Base-by-base conservation (phyloP, 2,888 invertebrate species). In the Dinocampus coccinellae region DNA sequence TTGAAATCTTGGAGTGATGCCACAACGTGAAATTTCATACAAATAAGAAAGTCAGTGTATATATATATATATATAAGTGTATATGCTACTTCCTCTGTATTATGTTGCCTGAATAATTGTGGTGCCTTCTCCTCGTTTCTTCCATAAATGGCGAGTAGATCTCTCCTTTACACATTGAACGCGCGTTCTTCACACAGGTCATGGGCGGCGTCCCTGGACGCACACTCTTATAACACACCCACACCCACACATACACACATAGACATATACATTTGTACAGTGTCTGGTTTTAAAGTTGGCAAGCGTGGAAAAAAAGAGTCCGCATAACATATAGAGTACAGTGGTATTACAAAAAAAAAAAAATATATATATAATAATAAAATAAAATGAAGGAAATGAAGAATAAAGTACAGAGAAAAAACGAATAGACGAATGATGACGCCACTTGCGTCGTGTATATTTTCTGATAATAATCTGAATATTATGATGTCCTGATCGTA, bases 101-200 rank as follows among this genome's bases (percentile, higher is more conserved):
- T 78, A 71, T 85, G 82, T 16, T 77, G 64, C 74, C 83, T 79
- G 77, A 83, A 73, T 85, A 77, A 36, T 36, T 68, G 74, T 74
- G 73, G 78, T 82, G 81, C 81, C 82, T 85, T 86, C 85, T 85
- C 83, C 84, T 85, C 83, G 84, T 83, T 85, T 84, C 85, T 84
- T 85, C 83, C 83, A 78, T 83, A 81, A 80, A 81, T 81, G 81
- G 82, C 78, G 76, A 80, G 79, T 76, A 39, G 62, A 82, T 83
- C 84, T 84, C 83, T 81, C 80, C 81, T 81, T 81, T 83, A 82
- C 80, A n/a, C 47, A 47, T 80, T 70, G 74, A 52, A 42, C 66
- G 58, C 70, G 58, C 36, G 29, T 64, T 66, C 66, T 64, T 66
- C 66, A 39, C 57, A 39, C 62, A 34, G 69, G 33, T 72, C 76